phyloP scores from a whole-genome alignment of 2,888 invertebrate species.

The Halocaridina rubra region DNA sequence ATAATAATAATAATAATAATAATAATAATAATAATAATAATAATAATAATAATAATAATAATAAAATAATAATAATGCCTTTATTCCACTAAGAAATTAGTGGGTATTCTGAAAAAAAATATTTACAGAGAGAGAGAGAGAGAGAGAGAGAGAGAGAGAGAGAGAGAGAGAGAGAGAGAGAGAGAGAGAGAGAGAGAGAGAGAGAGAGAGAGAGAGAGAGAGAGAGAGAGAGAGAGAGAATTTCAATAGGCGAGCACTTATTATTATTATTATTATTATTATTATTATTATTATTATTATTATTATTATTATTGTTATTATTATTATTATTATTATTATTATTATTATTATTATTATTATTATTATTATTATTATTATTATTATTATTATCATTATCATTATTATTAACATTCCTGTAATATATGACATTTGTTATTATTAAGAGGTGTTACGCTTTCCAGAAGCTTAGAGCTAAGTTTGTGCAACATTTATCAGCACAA shows the following conservation, averaged over 20 bases:
- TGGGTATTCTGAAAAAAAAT: no score
- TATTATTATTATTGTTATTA: background rate
- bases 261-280: background rate
- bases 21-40: background rate
- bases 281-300: background rate
- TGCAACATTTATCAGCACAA: no score
- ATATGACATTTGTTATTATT: background rate
- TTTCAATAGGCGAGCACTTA: no score
- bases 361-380: background rate
- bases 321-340: background rate
- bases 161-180: no score
- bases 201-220: no score
- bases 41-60: background rate
- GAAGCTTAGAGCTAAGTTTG: no score
- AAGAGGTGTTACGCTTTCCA: no score
- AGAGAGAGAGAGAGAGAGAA: no score
- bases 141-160: no score
- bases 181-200: no score
- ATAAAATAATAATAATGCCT: background rate
- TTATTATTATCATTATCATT: background rate
- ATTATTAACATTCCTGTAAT: background rate
- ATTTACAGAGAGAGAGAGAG: no score
- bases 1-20: background rate
- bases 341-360: background rate
- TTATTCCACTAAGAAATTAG: no score